Conservation (phyloP, 2,888 invertebrate species). For the Zele albiditarsus region DNA sequence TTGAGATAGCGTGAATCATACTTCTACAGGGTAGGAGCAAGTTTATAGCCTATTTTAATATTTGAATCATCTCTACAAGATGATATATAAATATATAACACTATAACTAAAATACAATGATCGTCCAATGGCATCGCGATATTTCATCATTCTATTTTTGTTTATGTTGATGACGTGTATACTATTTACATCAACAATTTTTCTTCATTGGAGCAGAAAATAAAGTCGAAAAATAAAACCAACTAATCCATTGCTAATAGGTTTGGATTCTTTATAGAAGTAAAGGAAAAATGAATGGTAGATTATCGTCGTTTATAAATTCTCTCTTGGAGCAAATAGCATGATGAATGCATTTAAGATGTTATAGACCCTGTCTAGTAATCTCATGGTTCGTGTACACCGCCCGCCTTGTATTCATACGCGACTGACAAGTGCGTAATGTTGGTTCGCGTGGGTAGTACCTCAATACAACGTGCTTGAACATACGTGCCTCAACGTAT, state of each 20-base stretch:
- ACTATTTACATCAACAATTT: too few species aligned
- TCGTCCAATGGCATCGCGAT: neutral
- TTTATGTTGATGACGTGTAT: too few species aligned
- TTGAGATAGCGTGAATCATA: too few species aligned
- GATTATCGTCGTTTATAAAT: neutral
- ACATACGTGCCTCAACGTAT: conserved; percentile 19
- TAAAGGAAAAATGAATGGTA: neutral
- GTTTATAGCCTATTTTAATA: neutral
- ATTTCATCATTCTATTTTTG: neutral
- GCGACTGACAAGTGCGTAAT: conserved; percentile 43
- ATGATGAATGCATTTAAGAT: conserved; percentile 38
- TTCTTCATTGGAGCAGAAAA: too few species aligned
- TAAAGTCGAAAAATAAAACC: neutral
- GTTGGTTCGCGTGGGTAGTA: conserved; percentile 37
- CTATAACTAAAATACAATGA: too few species aligned
- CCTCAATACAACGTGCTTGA: conserved; percentile 13
- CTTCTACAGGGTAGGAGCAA: too few species aligned
- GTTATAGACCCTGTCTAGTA: conserved; percentile 17
- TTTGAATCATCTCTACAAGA: neutral
- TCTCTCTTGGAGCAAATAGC: conserved; percentile 12
- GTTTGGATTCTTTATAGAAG: neutral
- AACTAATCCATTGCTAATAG: neutral
- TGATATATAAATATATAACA: too few species aligned
- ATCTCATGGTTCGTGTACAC: neutral
- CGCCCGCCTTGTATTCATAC: conserved; percentile 24